phyloP scores from a whole-genome alignment of 2,888 invertebrate species.

The Agrenia bidenticulata region DNA sequence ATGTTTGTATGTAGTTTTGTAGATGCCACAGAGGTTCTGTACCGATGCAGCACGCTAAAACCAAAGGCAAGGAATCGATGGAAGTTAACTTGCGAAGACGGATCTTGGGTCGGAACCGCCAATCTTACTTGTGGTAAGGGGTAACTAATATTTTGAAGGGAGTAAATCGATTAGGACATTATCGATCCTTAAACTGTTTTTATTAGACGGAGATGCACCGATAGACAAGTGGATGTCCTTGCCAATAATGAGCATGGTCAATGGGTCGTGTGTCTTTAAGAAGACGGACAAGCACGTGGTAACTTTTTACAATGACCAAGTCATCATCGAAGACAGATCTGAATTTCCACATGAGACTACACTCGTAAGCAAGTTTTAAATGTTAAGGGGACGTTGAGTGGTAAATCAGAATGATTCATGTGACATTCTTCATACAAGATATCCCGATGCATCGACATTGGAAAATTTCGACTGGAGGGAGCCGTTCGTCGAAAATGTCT shows the following conservation, averaged over 20 bases:
- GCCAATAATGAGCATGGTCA: constrained; percentile 36
- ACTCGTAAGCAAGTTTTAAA: constrained; percentile 57
- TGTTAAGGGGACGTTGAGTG: no score
- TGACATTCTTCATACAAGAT: no score
- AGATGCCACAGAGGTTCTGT: constrained; percentile 79
- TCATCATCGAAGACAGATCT: constrained; percentile 71
- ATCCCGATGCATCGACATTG: constrained; percentile 76
- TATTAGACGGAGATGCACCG: constrained; percentile 8
- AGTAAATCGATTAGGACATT: no score
- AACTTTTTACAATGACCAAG: constrained; percentile 77
- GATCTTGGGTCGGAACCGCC: constrained; percentile 80
- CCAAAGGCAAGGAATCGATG: constrained; percentile 65
- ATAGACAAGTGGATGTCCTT: constrained; percentile 11
- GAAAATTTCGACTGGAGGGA: constrained; percentile 78
- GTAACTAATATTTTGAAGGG: no score
- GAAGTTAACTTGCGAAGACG: constrained; percentile 81
- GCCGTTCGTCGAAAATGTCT: constrained; percentile 71
- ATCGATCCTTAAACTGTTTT: no score
- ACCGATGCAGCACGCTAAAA: constrained; percentile 63
- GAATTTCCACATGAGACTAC: constrained; percentile 77
- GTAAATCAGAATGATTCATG: no score
- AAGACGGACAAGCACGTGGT: constrained; percentile 71
- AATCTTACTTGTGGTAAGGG: constrained; percentile 57
- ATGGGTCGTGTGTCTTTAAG: constrained; percentile 68
- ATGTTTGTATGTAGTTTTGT: constrained; percentile 68